A percentile compares a stretch with the other conserved stretches of the same genome.
Evolutionary conservation across 2,888 invertebrate species (phyloP).

Genomic region (Epicampocera succincta): DNA sequence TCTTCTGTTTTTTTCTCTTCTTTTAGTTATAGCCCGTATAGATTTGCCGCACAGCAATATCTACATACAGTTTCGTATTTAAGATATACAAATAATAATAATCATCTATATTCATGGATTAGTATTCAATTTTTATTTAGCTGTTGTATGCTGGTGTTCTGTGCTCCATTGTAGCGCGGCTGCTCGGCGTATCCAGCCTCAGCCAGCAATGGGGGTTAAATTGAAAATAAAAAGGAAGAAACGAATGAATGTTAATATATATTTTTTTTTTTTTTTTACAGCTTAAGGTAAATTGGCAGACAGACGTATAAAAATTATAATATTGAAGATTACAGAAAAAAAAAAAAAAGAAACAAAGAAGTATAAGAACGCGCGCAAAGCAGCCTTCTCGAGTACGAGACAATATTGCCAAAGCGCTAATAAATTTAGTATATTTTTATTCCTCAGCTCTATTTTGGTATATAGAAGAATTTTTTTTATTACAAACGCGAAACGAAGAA

Average conservation of each 20-base stretch:
- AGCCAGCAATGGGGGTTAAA: constrained; percentile 66
- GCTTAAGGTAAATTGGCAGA: constrained; percentile 68
- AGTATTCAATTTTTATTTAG: constrained; percentile 81
- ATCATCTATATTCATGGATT: constrained; percentile 82
- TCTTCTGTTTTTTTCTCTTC: constrained; percentile 24
- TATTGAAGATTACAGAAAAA: constrained; percentile 58
- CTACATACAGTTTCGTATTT: constrained; percentile 6
- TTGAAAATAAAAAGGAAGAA: constrained; percentile 67
- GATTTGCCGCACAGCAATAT: no score
- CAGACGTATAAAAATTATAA: constrained; percentile 69
- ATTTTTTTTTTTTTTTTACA: no score
- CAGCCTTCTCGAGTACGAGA: constrained; percentile 70
- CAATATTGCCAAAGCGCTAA: constrained; percentile 81
- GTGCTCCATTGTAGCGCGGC: constrained; percentile 36
- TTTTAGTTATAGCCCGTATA: no score
- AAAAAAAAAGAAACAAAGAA: constrained; percentile 71
- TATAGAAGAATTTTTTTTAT: constrained; percentile 37
- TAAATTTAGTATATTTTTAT: constrained; percentile 71
- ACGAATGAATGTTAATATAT: constrained; percentile 58
- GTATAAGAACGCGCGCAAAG: constrained; percentile 70
- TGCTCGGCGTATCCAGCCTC: constrained; percentile 76
- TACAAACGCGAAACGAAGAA: constrained; percentile 32
- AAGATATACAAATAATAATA: constrained; percentile 77
- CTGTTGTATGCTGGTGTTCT: constrained; percentile 32
- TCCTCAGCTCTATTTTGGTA: constrained; percentile 26